Percentiles rank a stretch among this genome's conserved stretches.
phyloP scores from a whole-genome alignment of 2,113 vertebrate species.

The Perca schrenkii region DNA sequence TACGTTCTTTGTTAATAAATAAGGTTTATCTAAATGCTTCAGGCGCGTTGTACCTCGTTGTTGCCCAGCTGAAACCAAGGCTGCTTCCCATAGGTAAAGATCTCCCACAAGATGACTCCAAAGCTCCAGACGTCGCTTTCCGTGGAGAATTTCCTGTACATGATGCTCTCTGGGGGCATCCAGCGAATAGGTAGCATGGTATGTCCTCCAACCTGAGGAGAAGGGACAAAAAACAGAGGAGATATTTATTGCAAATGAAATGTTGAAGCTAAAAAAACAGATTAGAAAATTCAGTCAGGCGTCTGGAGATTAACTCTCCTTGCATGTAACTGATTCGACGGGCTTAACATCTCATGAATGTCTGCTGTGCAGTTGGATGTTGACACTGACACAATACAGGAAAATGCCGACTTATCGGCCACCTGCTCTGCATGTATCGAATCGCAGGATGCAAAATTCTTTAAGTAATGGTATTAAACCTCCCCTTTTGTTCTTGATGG shows the following conservation, averaged over 20 bases:
- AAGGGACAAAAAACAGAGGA: background rate
- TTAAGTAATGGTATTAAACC: constrained; percentile 41
- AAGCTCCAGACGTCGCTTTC: constrained; percentile 99
- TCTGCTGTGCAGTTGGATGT: constrained; percentile 28
- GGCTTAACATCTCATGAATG: constrained; percentile 63
- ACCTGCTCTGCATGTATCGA: constrained; percentile 37
- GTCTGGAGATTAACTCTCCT: constrained; percentile 64
- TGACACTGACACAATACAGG: constrained; percentile 41
- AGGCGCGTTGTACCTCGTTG: constrained; percentile 89
- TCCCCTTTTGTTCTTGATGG: constrained; percentile 38
- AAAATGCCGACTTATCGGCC: constrained; percentile 52
- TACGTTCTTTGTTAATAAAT: background rate
- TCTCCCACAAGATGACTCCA: constrained; percentile 98
- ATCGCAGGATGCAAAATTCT: constrained; percentile 36
- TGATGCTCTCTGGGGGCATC: constrained; percentile 99
- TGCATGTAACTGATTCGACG: constrained; percentile 50
- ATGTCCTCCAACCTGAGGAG: constrained; percentile 93
- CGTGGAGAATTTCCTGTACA: constrained; percentile 99
- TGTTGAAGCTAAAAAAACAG: constrained; percentile 9
- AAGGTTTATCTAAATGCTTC: constrained; percentile 16
- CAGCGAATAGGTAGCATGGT: constrained; percentile 99
- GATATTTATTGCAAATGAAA: constrained; percentile 41
- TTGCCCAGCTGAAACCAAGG: constrained; percentile 99
- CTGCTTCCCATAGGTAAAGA: constrained; percentile 98
- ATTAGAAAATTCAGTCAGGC: constrained; percentile 42